A percentile compares a stretch with the other conserved stretches of the same genome.
These are phyloP conservation scores for Bursaphelenchus okinawaensis DNA, from an alignment of 2,888 invertebrate species.

Conservation along the genomic window DNA sequence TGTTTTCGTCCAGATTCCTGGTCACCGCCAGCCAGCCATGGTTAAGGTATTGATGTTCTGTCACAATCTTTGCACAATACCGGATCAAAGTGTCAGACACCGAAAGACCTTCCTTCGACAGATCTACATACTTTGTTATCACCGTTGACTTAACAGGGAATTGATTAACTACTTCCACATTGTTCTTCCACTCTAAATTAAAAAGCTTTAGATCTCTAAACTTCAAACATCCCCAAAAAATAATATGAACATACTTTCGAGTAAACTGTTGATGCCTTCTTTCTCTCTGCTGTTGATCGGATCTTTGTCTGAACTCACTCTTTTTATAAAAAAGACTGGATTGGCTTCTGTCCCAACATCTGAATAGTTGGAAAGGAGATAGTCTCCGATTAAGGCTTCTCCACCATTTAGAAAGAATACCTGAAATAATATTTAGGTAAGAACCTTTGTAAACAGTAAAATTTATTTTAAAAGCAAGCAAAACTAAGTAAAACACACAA, in stretches of 20 bases:
- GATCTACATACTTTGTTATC: conserved; percentile 15
- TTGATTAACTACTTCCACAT: conserved; percentile 14
- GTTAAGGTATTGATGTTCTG: conserved; percentile 42
- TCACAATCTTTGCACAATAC: conserved; percentile 62
- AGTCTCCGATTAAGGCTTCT: conserved; percentile 19
- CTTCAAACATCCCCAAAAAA: not conserved
- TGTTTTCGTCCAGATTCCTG: conserved; percentile 43
- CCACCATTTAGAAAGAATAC: conserved; percentile 29
- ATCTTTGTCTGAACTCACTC: conserved; percentile 17
- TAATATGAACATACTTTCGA: conserved; percentile 15
- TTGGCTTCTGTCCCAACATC: conserved; percentile 29
- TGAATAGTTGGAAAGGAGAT: conserved; percentile 20
- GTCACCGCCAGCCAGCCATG: conserved; percentile 52
- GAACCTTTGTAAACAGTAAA: not conserved
- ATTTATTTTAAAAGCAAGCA: not conserved
- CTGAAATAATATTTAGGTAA: conserved; percentile 10
- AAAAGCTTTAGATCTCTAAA: not conserved
- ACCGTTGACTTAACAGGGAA: conserved; percentile 4
- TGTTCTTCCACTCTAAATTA: conserved; percentile 13
- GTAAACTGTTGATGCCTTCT: conserved; percentile 26
- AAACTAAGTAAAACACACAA: not conserved
- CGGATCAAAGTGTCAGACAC: conserved; percentile 22
- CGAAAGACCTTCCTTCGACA: conserved; percentile 21
- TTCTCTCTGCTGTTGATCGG: conserved; percentile 27
- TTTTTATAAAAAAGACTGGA: conserved; percentile 27